These are phyloP conservation scores for Rhynchotus rufescens DNA, from an alignment of 2,797 vertebrate genomes.

Conservation along the genomic window DNA sequence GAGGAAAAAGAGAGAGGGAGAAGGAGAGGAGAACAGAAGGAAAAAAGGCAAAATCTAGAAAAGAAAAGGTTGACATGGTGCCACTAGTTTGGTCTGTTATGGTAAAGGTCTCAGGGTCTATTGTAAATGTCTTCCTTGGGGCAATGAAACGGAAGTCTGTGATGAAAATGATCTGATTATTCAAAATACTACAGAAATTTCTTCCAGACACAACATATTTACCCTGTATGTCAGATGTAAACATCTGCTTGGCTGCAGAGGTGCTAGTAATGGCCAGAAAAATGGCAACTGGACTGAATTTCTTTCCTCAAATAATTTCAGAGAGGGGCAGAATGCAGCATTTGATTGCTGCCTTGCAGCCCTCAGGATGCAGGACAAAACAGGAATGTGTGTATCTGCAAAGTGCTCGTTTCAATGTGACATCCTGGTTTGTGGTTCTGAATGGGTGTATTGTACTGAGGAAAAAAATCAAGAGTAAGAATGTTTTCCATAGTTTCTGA, in stretches of 20 bases:
- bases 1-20: not conserved
- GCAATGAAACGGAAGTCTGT: not conserved
- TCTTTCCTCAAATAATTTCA: not conserved
- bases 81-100: not conserved
- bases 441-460: slow-evolving; percentile 16
- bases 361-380: slow-evolving; percentile 13
- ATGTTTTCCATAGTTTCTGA: slow-evolving; percentile 2
- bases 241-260: not conserved
- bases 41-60: not conserved
- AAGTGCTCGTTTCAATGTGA: not conserved
- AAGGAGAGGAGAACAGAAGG: not conserved
- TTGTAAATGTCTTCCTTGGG: not conserved
- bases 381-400: not conserved
- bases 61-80: not conserved
- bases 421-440: slow-evolving; percentile 15
- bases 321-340: not conserved
- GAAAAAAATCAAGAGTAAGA: not conserved
- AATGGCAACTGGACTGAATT: not conserved
- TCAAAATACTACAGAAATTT: not conserved
- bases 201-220: not conserved
- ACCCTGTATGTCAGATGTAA: not conserved
- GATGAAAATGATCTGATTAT: not conserved
- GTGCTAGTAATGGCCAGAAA: not conserved
- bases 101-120: not conserved
- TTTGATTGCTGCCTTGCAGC: slow-evolving; percentile 22